Evolutionary conservation across 2,888 invertebrate genomes (phyloP).

Genomic region (Chalcis sispes): DNA sequence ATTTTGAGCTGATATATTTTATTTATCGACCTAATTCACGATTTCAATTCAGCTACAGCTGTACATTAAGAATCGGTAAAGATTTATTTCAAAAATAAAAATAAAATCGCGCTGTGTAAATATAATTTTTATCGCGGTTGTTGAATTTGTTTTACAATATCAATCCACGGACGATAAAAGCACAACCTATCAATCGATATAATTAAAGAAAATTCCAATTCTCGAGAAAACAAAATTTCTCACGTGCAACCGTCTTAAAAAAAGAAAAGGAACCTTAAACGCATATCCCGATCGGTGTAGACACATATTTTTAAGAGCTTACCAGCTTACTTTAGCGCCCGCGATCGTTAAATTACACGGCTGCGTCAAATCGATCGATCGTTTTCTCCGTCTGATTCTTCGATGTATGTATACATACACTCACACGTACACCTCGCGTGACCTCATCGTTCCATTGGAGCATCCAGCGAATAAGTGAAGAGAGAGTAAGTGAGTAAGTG

Average conservation of each 20-base stretch:
- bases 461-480: too few species aligned
- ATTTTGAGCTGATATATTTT: too few species aligned
- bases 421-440: conserved; percentile 58
- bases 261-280: conserved; percentile 7
- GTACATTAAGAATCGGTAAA: too few species aligned
- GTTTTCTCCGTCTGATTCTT: conserved; percentile 39
- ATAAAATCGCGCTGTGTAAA: too few species aligned
- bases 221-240: neutral
- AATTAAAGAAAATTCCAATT: neutral
- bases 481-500: too few species aligned
- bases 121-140: too few species aligned
- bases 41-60: too few species aligned
- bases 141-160: too few species aligned
- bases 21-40: too few species aligned
- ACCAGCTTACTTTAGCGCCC: neutral
- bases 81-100: too few species aligned
- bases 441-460: conserved; percentile 20
- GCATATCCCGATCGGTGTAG: neutral
- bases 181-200: neutral
- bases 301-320: neutral
- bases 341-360: conserved; percentile 45
- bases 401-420: too few species aligned
- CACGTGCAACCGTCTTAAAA: neutral
- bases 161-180: too few species aligned
- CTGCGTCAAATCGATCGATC: conserved; percentile 18